Evolutionary conservation across 2,113 vertebrate species (phyloP), one percentile per base, ranked within the genome.

Genomic region (Elaphurus davidianus): DNA sequence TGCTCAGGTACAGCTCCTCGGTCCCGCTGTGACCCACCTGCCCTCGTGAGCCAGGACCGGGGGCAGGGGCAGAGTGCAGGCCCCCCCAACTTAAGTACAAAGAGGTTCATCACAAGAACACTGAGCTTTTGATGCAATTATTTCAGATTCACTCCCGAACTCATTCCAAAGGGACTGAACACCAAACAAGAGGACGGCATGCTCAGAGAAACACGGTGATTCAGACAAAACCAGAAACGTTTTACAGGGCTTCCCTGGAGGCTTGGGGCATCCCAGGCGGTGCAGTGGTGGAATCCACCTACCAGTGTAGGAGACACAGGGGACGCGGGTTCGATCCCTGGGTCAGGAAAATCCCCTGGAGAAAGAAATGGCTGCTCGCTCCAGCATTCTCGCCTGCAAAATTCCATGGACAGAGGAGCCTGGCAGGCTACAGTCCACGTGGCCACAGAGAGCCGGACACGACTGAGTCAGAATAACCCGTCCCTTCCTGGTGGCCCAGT

Each of bases 1-100:
- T 6, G 54, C 15, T 0, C 43, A 0, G 1, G 2, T 7, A 7
- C 16, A 19, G 55, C 74, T 78, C 33, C 0, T 0, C 3, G 1
- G 4, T 8, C 28, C 50, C 2, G 0, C 27, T 21, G 5, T 7
- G 1, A 28, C 43, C 36, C 11, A 6, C 50, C 3, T 1, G 1
- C 15, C 60, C 90, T 21, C 8, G 0, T 1, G 28, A 19, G 57
- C 25, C 52, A 15, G 16, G 6, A 25, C n/a, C 36, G 13, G 0
- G 0, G 23, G 17, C 13, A 10, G 2, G 15, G 14, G 62, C 33
- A n/a, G 19, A 11, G 9, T 12, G 57, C 7, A 6, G 6, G 9
- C 6, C 1, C 28, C 1, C 57, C 10, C 33, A 1, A 0, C 16
- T 3, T 10, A 19, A 27, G 43, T 21, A 47, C 47, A 50, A 54